A percentile compares a stretch with the other conserved stretches of the same genome.
Evolutionary conservation across 2,113 vertebrate genomes (phyloP).

Genomic region (Diphyllodes magnificus): DNA sequence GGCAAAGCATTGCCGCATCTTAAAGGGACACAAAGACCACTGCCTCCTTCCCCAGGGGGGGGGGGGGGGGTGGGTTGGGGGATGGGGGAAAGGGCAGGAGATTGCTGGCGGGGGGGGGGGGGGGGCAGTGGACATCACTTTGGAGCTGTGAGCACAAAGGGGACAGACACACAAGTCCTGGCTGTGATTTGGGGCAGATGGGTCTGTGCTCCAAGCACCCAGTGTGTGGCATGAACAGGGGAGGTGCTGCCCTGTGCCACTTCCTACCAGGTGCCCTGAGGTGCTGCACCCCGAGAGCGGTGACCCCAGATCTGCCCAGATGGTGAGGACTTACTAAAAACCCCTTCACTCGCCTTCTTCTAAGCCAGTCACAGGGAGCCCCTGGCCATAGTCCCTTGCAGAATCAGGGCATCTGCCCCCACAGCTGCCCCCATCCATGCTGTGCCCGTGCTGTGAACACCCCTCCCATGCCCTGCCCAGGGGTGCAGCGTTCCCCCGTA

Average conservation of each 20-base stretch:
- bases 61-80: no score
- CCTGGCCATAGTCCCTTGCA: background rate
- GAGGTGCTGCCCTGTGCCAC: background rate
- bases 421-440: background rate
- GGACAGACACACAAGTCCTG: background rate
- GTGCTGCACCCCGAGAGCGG: fast-evolving
- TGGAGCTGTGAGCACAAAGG: background rate
- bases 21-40: conserved; percentile 27
- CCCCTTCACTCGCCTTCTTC: fast-evolving
- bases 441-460: background rate
- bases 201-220: background rate
- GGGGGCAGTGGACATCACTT: background rate
- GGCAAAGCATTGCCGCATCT: background rate
- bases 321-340: background rate
- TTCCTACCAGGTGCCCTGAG: fast-evolving
- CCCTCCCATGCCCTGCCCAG: background rate
- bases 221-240: background rate
- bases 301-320: background rate
- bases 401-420: background rate
- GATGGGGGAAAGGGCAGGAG: background rate
- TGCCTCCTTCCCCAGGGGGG: background rate
- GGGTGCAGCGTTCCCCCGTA: background rate
- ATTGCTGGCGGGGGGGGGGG: background rate
- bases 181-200: background rate
- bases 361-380: background rate